Conservation (phyloP, 2,113 vertebrate species). For the Sardina pilchardus region DNA sequence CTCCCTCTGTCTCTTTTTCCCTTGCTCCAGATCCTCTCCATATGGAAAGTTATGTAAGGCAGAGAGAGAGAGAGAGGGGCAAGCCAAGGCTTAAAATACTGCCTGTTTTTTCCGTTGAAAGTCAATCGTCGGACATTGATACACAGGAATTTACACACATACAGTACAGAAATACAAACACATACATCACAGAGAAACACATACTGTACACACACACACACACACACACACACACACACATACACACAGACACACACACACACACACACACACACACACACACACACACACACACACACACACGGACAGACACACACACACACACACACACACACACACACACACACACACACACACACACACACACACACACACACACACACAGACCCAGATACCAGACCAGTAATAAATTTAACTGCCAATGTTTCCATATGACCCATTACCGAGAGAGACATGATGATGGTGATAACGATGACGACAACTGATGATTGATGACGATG, state of each 20-base stretch:
- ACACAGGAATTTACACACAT: slow-evolving; percentile 5
- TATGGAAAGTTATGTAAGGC: slow-evolving; percentile 3
- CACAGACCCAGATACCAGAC: too few relatives aligned
- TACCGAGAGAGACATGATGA: background rate
- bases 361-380: background rate
- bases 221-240: background rate
- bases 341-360: background rate
- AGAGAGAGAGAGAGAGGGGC: background rate
- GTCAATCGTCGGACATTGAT: background rate
- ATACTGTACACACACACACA: background rate
- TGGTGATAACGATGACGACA: too few relatives aligned
- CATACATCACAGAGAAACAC: background rate
- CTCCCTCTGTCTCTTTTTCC: background rate
- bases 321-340: too few relatives aligned
- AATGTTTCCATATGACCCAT: too few relatives aligned
- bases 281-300: background rate
- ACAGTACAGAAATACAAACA: background rate
- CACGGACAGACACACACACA: background rate
- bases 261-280: too few relatives aligned
- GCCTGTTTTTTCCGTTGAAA: background rate
- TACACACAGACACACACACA: too few relatives aligned
- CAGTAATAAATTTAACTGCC: too few relatives aligned
- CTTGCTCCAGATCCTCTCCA: background rate
- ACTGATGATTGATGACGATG: background rate
- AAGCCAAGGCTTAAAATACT: background rate